phyloP scores from a whole-genome alignment of 2,797 vertebrate genomes.

The Rallus crepitans region DNA sequence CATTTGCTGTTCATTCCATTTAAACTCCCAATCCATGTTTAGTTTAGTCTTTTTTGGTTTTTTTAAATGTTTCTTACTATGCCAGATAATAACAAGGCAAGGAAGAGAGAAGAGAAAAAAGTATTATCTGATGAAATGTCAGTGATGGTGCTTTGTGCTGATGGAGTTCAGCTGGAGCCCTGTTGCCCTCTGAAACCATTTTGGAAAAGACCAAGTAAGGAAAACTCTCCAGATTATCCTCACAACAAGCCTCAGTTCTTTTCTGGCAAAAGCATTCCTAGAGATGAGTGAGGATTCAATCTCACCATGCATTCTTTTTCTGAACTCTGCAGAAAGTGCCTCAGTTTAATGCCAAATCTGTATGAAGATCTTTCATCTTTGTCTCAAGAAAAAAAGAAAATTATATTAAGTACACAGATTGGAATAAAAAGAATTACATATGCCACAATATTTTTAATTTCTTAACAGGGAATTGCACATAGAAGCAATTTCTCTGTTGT shows the following conservation, averaged over 20 bases:
- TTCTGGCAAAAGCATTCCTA: slow-evolving; percentile 27
- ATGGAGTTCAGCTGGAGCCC: slow-evolving; percentile 48
- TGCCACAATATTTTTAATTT: background rate
- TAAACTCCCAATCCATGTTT: background rate
- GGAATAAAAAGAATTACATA: background rate
- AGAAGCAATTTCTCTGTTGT: background rate
- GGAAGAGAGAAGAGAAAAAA: slow-evolving; percentile 25
- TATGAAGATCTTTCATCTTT: background rate
- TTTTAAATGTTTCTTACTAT: background rate
- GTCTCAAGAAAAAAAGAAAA: background rate
- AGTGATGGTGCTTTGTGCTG: background rate
- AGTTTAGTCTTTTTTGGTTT: background rate
- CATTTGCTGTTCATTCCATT: background rate
- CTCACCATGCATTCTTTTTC: background rate
- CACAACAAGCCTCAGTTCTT: slow-evolving; percentile 5
- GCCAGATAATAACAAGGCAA: background rate
- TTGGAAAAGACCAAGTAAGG: slow-evolving; percentile 37
- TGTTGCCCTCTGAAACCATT: slow-evolving; percentile 25
- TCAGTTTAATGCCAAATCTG: background rate
- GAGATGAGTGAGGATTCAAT: background rate
- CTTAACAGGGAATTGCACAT: background rate
- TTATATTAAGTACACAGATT: background rate
- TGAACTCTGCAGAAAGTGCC: background rate
- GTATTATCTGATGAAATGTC: slow-evolving; percentile 10
- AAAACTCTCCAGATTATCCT: slow-evolving; percentile 33